A percentile compares a stretch with the other conserved stretches of the same genome.
Conservation (phyloP, 2,888 invertebrate genomes). For the Bembecia ichneumoniformis region DNA sequence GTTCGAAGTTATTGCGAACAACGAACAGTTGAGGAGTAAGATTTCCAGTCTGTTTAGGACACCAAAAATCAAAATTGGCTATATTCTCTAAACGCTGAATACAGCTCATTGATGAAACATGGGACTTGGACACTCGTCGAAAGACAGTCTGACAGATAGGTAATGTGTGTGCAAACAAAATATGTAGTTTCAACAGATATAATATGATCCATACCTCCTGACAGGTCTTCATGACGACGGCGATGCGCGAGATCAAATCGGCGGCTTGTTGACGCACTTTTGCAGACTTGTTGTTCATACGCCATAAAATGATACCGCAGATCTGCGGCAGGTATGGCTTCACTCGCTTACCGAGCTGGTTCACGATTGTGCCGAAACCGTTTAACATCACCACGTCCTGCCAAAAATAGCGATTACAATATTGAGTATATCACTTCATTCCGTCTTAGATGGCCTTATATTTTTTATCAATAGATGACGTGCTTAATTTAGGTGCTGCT, state of each 20-base stretch:
- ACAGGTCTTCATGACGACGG: constrained; percentile 99
- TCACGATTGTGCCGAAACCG: constrained; percentile 99
- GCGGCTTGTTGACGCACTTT: constrained; percentile 99
- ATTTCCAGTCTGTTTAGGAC: too few species aligned
- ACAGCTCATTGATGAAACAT: too few species aligned
- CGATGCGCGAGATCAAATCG: constrained; percentile 97
- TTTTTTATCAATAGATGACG: too few species aligned
- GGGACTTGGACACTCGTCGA: too few species aligned
- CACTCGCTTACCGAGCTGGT: constrained; percentile 96
- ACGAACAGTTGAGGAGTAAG: too few species aligned
- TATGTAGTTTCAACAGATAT: constrained; percentile 2
- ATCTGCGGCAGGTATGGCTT: constrained; percentile 99
- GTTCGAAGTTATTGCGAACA: too few species aligned
- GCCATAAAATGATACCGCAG: constrained; percentile 99
- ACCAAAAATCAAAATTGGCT: too few species aligned
- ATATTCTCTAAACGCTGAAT: too few species aligned
- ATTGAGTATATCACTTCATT: background rate
- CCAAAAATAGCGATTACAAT: too few species aligned
- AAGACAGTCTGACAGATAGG: too few species aligned
- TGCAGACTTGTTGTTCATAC: constrained; percentile 99
- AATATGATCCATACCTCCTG: constrained; percentile 85
- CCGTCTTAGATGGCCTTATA: too few species aligned
- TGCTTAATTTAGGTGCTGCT: too few species aligned
- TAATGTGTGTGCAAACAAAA: background rate
- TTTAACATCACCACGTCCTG: constrained; percentile 99